These are phyloP conservation scores for Actinopyga echinites DNA, from an alignment of 53 echinoderm and acorn worm genomes.

Conservation along the genomic window DNA sequence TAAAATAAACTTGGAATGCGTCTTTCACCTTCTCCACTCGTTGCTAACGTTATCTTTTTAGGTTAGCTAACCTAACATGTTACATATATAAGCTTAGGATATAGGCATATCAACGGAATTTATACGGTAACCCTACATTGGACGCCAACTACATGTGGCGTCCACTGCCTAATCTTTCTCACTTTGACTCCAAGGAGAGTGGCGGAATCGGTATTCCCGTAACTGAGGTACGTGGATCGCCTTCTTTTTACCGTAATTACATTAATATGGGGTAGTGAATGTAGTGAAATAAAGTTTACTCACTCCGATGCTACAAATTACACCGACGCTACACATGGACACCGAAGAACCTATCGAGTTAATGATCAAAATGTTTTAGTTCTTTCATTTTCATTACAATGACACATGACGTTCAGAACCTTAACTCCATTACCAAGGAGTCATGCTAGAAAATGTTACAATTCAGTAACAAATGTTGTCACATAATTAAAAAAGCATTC, in stretches of 20 bases:
- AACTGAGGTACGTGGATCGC: slow-evolving; percentile 5
- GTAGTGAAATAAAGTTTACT: not conserved
- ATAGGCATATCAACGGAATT: too few species aligned
- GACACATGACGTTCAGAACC: too few species aligned
- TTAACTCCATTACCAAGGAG: too few species aligned
- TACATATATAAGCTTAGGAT: too few species aligned
- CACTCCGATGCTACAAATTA: slow-evolving; percentile 25
- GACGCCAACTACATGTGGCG: slow-evolving; percentile 1
- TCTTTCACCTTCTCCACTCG: too few species aligned
- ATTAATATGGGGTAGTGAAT: not conserved
- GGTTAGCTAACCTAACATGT: too few species aligned
- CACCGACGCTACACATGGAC: slow-evolving; percentile 12
- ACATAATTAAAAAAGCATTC: too few species aligned
- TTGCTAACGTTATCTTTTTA: too few species aligned
- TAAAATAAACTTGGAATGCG: too few species aligned
- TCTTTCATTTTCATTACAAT: not conserved
- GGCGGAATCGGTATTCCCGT: not conserved
- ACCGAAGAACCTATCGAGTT: not conserved
- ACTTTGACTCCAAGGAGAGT: not conserved
- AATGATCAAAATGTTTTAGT: too few species aligned
- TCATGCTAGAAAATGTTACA: too few species aligned
- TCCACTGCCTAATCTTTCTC: not conserved
- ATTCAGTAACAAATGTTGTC: too few species aligned
- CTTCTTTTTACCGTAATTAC: not conserved
- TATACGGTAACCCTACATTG: not conserved